A percentile compares a stretch with the other conserved stretches of the same genome.
Evolutionary conservation across 1,140 invertebrate genomes (phyloP).

Genomic region (Drosophila nasuta): DNA sequence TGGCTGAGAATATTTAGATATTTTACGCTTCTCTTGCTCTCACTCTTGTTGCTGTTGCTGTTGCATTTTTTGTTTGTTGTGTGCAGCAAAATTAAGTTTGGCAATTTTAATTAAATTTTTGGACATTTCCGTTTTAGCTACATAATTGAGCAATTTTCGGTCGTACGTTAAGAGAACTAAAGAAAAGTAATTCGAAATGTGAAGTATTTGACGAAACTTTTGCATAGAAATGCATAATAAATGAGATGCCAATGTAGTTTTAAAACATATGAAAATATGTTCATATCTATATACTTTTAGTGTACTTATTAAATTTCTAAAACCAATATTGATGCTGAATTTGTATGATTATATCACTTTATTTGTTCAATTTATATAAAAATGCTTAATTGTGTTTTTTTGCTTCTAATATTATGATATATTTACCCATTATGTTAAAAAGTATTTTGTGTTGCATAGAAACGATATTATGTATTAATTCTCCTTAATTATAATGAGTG

Average conservation of each 20-base stretch:
- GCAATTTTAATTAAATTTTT: slow-evolving; percentile 79
- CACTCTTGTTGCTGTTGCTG: slow-evolving; percentile 42
- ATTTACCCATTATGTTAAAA: too few species aligned
- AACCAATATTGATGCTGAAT: too few species aligned
- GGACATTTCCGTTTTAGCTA: slow-evolving; percentile 60
- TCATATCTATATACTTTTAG: not conserved
- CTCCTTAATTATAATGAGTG: not conserved
- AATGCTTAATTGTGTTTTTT: too few species aligned
- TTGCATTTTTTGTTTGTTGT: slow-evolving; percentile 41
- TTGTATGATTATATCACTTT: too few species aligned
- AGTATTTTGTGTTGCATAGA: too few species aligned
- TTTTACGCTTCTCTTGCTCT: slow-evolving; percentile 51
- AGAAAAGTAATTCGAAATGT: slow-evolving; percentile 27
- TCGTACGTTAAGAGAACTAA: slow-evolving; percentile 25
- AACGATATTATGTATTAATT: too few species aligned
- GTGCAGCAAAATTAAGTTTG: slow-evolving; percentile 68
- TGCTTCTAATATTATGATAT: too few species aligned
- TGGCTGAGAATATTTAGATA: slow-evolving; percentile 59
- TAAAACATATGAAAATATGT: not conserved
- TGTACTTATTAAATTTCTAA: too few species aligned
- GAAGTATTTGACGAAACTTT: slow-evolving; percentile 34
- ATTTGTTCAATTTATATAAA: too few species aligned
- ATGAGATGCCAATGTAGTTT: not conserved
- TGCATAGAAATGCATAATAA: slow-evolving; percentile 3
- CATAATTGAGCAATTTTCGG: slow-evolving; percentile 58